Base-by-base conservation (phyloP, 2,113 vertebrate species). In the Eidolon helvum region DNA sequence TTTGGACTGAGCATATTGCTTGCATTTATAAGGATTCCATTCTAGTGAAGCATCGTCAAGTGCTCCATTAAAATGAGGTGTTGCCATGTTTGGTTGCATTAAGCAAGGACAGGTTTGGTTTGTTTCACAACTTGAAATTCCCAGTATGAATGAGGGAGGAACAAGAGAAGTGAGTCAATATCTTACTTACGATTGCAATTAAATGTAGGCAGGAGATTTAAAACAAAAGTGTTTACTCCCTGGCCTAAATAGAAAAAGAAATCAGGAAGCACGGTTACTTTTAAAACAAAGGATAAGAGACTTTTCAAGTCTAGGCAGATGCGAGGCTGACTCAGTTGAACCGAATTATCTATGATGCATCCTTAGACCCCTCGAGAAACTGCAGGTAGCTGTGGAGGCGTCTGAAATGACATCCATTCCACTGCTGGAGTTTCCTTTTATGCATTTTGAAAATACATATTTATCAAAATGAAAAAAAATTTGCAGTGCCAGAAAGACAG, bases 1-100 rank as follows among this genome's bases (percentile, higher is more conserved):
- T 97, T 97, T 93, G 97, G 95, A 95, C 97, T 97, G 97, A 97
- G 96, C 98, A 57, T 96, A 83, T 91, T 84, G 96, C 97, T 83
- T 69, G 50, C 91, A n/a, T 98, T 98, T 97, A 95, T 93, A 95
- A 97, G 96, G 87, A 98, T 98, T 97, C 98, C 98, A 80, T 96
- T 97, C 94, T 63, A 45, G 92, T 98, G 98, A 98, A 96, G 75
- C 97, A 95, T 83, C 98, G 59, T 97, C 94, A 92, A 94, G 95
- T 66, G 96, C 97, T 86, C 98, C 96, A 97, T 98, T 98, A 98
- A 98, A 95, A 98, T 77, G 94, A 98, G 98, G 99, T 95, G 98
- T 98, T 98, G 97, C 98, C 98, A 74, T 66, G 97, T 98, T 97
- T 95, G 97, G 97, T 90, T 96, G 95, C 94, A 89, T 85, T 87